Base-by-base conservation (phyloP, 2,888 invertebrate genomes). In the Rotaria macrura region DNA sequence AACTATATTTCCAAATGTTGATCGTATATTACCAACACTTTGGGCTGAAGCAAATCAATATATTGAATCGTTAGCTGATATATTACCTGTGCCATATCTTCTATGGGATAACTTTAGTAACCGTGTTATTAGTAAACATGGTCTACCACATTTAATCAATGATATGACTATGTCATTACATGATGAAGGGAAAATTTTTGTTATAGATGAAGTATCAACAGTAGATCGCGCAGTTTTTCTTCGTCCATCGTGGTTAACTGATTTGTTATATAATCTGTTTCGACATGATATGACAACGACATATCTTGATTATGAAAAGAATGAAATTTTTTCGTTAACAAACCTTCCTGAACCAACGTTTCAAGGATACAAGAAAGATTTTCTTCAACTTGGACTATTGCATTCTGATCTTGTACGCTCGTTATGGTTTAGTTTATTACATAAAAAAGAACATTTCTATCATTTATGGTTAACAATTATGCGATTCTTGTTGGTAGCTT, bases 131-230 rank as follows among this genome's bases (percentile, higher is more conserved):
- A n/a, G 3, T 25, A 79, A 79, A 79, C 79, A 43, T 79, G 79
- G 79, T 79, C 79, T 79, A n/a, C 12, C 79, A 79, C 79, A 79
- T 43, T 79, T 79, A 43, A 43, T 79, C 2, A 79, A 79, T 43
- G 79, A 79, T 43, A 79, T 79, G 25, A 43, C 79, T 9, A n/a
- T n/a, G 6, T 79, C 79, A 6, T 25, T 79, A 43, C 43, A 34
- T 79, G 79, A 79, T 43, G 79, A 79, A 43, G 79, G 79, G 10
- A 79, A 79, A 79, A 79, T 79, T 79, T 12, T 79, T 12, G n/a
- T 79, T 43, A 7, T 79, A 4, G 43, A 79, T 14, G 79, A 79
- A 43, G 17, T 79, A 2, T 25, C n/a, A 25, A 79, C 79, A 40
- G 12, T 1, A 43, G 79, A 79, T 40, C 79, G 79, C 14, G 79